Conservation (phyloP, 1,140 invertebrate species). For the Coelopa frigida region DNA sequence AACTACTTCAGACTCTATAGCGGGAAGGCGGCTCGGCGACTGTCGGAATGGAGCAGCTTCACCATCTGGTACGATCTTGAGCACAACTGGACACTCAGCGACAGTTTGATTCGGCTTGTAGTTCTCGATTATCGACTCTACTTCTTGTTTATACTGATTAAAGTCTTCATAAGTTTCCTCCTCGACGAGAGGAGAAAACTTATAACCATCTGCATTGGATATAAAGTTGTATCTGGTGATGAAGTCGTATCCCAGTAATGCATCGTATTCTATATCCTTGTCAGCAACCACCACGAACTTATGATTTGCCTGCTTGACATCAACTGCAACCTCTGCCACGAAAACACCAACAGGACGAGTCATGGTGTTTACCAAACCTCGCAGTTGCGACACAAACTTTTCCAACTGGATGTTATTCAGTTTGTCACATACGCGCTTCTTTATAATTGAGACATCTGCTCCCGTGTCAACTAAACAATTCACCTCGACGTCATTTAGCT, state of each 20-base stretch:
- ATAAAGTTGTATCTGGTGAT: neutral
- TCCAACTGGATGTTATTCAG: neutral
- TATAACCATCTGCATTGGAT: slow-evolving; percentile 7
- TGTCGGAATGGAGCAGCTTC: slow-evolving; percentile 21
- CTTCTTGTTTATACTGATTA: slow-evolving; percentile 4
- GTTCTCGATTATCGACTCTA: slow-evolving; percentile 1
- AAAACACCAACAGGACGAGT: slow-evolving; percentile 1
- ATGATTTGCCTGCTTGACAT: slow-evolving; percentile 1
- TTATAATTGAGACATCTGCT: slow-evolving; percentile 8
- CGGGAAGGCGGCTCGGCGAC: slow-evolving; percentile 14
- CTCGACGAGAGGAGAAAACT: no score
- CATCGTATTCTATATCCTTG: slow-evolving; percentile 6
- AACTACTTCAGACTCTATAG: neutral
- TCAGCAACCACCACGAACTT: slow-evolving; percentile 10
- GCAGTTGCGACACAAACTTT: slow-evolving; percentile 1
- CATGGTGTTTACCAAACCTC: slow-evolving; percentile 5
- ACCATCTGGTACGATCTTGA: slow-evolving; percentile 16
- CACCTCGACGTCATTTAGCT: neutral
- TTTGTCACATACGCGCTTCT: slow-evolving; percentile 1
- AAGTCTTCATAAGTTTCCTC: neutral
- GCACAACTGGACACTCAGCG: slow-evolving; percentile 3
- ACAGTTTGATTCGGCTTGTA: neutral
- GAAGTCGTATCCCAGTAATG: slow-evolving; percentile 8
- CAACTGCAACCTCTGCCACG: slow-evolving; percentile 5
- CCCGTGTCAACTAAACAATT: slow-evolving; percentile 11